phyloP scores from a whole-genome alignment of 2,113 vertebrate species.

The Ptyas mucosa region DNA sequence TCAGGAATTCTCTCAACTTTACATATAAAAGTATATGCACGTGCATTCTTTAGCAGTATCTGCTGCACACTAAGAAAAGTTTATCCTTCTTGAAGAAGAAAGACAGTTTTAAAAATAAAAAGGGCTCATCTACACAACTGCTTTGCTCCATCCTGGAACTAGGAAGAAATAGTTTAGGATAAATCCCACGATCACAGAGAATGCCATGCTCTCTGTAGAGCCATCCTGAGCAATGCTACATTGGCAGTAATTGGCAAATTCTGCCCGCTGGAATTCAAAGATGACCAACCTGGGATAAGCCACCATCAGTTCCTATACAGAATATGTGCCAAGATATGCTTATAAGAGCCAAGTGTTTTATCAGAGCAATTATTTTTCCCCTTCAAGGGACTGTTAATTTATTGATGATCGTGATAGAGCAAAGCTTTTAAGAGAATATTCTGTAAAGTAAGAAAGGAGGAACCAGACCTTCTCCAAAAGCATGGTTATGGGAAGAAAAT shows the following conservation, averaged over 20 bases:
- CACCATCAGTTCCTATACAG: background rate
- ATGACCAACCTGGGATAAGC: background rate
- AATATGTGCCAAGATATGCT: background rate
- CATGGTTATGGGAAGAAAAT: background rate
- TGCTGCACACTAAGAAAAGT: background rate
- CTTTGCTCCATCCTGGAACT: background rate
- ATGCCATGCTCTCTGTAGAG: background rate
- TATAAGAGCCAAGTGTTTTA: background rate
- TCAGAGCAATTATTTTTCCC: background rate
- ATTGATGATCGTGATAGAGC: background rate
- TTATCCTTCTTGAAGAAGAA: background rate
- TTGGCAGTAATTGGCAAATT: background rate
- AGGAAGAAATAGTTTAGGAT: background rate
- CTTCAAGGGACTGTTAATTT: background rate
- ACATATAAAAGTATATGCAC: background rate
- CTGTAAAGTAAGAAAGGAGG: background rate
- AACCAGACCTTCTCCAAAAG: background rate
- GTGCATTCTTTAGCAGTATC: background rate
- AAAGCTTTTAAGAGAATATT: background rate
- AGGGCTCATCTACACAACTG: background rate
- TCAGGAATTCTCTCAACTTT: background rate
- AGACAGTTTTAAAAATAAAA: background rate
- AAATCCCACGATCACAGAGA: background rate
- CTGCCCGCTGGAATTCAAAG: background rate
- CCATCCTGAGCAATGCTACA: background rate